These are phyloP conservation scores for Osmoderma eremita DNA, from an alignment of 2,888 invertebrate species.

Conservation along the genomic window DNA sequence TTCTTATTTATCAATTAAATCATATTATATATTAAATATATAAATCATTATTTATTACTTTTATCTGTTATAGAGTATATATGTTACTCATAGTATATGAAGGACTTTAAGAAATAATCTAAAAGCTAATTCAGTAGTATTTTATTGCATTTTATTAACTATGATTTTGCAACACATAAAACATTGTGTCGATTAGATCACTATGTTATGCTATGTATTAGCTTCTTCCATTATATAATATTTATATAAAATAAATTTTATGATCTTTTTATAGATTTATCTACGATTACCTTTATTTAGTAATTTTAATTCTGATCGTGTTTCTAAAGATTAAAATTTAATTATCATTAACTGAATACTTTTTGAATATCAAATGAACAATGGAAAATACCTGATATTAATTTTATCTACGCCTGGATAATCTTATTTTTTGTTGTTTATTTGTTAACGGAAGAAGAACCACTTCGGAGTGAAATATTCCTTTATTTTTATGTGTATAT, in stretches of 20 bases:
- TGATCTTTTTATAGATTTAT: slow-evolving; percentile 36
- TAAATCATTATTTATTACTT: slow-evolving; percentile 20
- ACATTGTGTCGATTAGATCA: slow-evolving; percentile 19
- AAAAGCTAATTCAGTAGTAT: slow-evolving; percentile 15
- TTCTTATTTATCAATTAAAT: slow-evolving; percentile 27
- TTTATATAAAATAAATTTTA: slow-evolving; percentile 34
- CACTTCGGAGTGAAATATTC: too few relatives aligned
- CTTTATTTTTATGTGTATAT: too few relatives aligned
- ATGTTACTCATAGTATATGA: slow-evolving; percentile 21
- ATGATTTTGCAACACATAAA: slow-evolving; percentile 29
- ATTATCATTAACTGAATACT: slow-evolving; percentile 1
- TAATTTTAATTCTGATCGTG: slow-evolving; percentile 19
- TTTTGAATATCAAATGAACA: background rate
- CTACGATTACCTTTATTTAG: slow-evolving; percentile 5
- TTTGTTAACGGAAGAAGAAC: too few relatives aligned
- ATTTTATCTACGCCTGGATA: too few relatives aligned
- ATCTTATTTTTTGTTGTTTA: too few relatives aligned
- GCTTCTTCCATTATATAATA: slow-evolving; percentile 36
- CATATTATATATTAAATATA: slow-evolving; percentile 33
- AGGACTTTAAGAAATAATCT: slow-evolving; percentile 2
- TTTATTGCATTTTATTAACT: slow-evolving; percentile 23
- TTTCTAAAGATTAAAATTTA: slow-evolving; percentile 7
- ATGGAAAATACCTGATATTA: background rate
- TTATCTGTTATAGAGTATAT: slow-evolving; percentile 2
- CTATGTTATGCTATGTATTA: slow-evolving; percentile 35